A percentile compares a stretch with the other conserved stretches of the same genome.
Conservation (phyloP, 2,797 vertebrate genomes). For the Chaetodon trifasciatus region DNA sequence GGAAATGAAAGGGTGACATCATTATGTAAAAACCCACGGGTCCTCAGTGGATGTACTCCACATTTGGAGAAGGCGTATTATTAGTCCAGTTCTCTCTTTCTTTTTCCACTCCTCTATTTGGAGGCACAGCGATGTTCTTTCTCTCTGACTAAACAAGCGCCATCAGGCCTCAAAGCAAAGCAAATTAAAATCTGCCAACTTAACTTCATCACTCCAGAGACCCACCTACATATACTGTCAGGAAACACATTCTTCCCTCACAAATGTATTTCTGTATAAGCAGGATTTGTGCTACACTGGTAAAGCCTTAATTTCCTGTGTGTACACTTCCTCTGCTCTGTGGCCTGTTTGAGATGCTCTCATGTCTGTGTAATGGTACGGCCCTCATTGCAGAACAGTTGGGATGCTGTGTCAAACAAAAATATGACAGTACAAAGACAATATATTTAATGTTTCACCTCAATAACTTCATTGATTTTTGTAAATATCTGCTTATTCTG, state of each 20-base stretch:
- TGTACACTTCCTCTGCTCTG: slow-evolving; percentile 47
- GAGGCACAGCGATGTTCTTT: slow-evolving; percentile 14
- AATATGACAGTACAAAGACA: no score
- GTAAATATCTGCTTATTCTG: no score
- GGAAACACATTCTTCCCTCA: slow-evolving; percentile 2
- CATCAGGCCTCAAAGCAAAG: neutral
- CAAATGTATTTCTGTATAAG: slow-evolving; percentile 22
- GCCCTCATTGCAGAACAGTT: neutral
- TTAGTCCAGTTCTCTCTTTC: slow-evolving; percentile 49
- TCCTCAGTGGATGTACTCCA: slow-evolving; percentile 72
- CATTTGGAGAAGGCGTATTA: slow-evolving; percentile 63
- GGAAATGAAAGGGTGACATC: slow-evolving; percentile 82
- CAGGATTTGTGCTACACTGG: slow-evolving; percentile 51
- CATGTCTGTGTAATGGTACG: slow-evolving; percentile 11
- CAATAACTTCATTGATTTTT: no score
- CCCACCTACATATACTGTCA: neutral
- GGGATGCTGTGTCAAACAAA: no score
- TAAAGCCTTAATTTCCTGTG: slow-evolving; percentile 66
- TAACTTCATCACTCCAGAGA: neutral
- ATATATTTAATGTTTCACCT: no score
- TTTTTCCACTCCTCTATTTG: slow-evolving; percentile 41
- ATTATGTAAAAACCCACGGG: slow-evolving; percentile 68
- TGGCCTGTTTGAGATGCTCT: slow-evolving; percentile 27
- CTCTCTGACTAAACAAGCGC: slow-evolving; percentile 4
- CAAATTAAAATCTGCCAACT: slow-evolving; percentile 11